Evolutionary conservation across 2,797 vertebrate genomes (phyloP).

Genomic region (Cryptoblepharus egeriae): DNA sequence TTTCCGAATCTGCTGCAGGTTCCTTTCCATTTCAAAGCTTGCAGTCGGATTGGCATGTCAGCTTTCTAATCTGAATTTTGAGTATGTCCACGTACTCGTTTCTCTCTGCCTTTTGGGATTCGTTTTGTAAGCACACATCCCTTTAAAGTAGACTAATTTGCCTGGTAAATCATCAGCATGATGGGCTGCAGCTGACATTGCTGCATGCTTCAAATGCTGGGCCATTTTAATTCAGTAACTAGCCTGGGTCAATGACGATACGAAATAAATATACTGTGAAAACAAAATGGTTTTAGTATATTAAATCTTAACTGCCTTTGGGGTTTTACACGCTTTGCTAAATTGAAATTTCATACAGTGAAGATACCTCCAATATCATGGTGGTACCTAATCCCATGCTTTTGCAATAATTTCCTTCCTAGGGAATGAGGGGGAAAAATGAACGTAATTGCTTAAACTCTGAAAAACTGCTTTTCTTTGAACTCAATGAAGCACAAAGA

Average conservation of each 20-base stretch:
- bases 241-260: constrained; percentile 63
- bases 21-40: constrained; percentile 17
- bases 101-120: background rate
- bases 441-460: constrained; percentile 79
- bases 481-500: constrained; percentile 77
- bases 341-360: constrained; percentile 78
- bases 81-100: constrained; percentile 12
- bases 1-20: background rate
- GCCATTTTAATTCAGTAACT: constrained; percentile 64
- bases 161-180: constrained; percentile 15
- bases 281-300: constrained; percentile 66
- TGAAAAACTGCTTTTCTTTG: constrained; percentile 79
- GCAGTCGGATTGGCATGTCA: background rate
- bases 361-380: constrained; percentile 63
- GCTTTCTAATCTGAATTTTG: constrained; percentile 23
- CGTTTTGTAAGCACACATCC: background rate
- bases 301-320: constrained; percentile 62
- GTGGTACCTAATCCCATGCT: constrained; percentile 70
- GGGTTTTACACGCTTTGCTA: constrained; percentile 68
- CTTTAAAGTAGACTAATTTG: constrained; percentile 35
- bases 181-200: constrained; percentile 10
- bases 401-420: constrained; percentile 74
- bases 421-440: constrained; percentile 66
- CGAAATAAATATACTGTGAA: constrained; percentile 71
- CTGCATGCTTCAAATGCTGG: constrained; percentile 29